Conservation (phyloP, 2,888 invertebrate genomes). For the Nasonia oneida region DNA sequence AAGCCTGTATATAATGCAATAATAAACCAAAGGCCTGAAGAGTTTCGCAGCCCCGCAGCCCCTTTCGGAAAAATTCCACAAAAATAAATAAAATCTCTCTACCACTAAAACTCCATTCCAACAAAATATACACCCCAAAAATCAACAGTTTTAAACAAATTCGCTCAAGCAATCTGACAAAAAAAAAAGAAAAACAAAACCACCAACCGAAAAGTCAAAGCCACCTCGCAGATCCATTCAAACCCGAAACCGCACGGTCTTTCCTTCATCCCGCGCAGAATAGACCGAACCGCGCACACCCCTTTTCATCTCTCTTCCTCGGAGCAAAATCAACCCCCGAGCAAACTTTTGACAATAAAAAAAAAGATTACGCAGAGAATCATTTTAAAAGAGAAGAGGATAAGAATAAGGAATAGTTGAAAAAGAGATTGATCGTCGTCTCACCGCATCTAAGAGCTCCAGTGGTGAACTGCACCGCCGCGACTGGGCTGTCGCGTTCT, state of each 20-base stretch:
- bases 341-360: background rate
- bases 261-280: background rate
- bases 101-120: no score
- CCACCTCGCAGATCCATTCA: background rate
- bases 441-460: constrained; percentile 40
- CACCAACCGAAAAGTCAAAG: background rate
- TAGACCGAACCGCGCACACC: constrained; percentile 19
- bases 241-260: background rate
- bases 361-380: background rate
- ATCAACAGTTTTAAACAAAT: background rate
- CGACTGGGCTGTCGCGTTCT: constrained; percentile 24
- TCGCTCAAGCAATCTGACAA: background rate
- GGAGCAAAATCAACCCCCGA: background rate
- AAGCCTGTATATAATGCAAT: background rate
- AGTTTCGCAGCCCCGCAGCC: background rate
- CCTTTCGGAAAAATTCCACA: background rate
- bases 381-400: no score
- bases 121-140: no score
- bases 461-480: constrained; percentile 15
- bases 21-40: background rate
- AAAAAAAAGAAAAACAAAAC: background rate
- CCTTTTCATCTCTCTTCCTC: background rate
- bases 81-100: background rate
- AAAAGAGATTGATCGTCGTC: background rate
- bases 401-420: no score